These are phyloP conservation scores for Odontamblyopus rebecca DNA, from an alignment of 2,797 vertebrate species.

Conservation along the genomic window DNA sequence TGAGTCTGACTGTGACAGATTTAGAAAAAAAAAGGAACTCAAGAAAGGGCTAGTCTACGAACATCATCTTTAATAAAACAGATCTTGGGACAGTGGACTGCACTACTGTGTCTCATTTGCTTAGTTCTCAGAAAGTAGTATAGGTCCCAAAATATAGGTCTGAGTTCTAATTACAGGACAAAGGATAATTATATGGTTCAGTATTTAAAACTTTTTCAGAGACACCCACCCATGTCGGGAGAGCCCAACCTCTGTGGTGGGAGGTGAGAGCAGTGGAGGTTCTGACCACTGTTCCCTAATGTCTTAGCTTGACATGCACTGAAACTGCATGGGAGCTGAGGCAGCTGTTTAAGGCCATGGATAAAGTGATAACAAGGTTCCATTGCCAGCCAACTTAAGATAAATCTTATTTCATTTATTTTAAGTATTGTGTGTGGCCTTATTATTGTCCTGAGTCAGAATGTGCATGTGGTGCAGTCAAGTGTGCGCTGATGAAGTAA, in stretches of 20 bases:
- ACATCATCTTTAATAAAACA: slow-evolving; percentile 16
- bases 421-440: not conserved
- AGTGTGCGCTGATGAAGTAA: slow-evolving; percentile 33
- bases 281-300: not conserved
- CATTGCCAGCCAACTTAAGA: not conserved
- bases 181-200: slow-evolving; percentile 50
- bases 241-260: slow-evolving; percentile 30
- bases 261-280: slow-evolving; percentile 30
- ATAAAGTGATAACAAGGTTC: not conserved
- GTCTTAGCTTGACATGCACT: not conserved
- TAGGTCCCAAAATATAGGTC: slow-evolving; percentile 31
- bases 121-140: slow-evolving; percentile 22
- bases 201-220: slow-evolving; percentile 28
- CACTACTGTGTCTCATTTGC: slow-evolving; percentile 35
- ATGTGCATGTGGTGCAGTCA: not conserved
- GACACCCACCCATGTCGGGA: slow-evolving; percentile 38
- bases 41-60: slow-evolving; percentile 6
- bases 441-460: not conserved
- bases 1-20: not conserved
- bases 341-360: not conserved
- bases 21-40: no score
- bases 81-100: slow-evolving; percentile 22
- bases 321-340: not conserved
- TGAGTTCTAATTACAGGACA: slow-evolving; percentile 53
- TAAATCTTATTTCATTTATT: not conserved